Base-by-base conservation (phyloP, 2,113 vertebrate species). In the Syngnathus floridae region DNA sequence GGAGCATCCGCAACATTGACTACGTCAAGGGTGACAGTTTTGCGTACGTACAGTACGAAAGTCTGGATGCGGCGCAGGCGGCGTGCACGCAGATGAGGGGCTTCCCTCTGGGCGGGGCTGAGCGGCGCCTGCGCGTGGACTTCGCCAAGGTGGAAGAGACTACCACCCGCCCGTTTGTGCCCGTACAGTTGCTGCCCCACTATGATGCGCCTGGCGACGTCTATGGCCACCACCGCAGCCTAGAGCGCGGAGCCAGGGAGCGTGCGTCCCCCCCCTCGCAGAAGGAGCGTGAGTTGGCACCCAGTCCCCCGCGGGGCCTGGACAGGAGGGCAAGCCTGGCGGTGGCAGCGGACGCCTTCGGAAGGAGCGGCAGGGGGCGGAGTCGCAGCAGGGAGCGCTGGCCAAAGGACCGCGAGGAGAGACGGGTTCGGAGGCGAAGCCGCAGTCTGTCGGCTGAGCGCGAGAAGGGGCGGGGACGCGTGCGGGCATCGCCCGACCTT, bases 21-120 rank as follows among this genome's bases (percentile, higher is more conserved):
- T 98, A 99, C 0, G 93, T 95, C 38, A 99, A 99, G 75, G 97
- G 96, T 0, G 97, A 98, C 88, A 97, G 90, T 65, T 98, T 97
- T 46, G 97, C 96, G 0, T 99, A 99, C 49, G 95, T 99, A 61
- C 97, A 99, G 82, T 99, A 99, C 0, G 97, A 99, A 22, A 99
- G 96, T 67, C 38, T 99, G 87, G 97, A 98, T 0, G 97, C 97
- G 0, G 92, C 97, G 0, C 95, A 98, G 82, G 96, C 97, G 0
- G 96, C 97, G 72, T 99, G 96, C 2, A 92, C 93, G 0, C 97
- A 99, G 80, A 99, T 99, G 97, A 89, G 96, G 67, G 96, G 97
- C 9, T 99, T 99, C 21, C 93, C 94, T 1, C 31, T 99, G 75
- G 95, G 94, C 0, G 96, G 94, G 0, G 92, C 94, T 0, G 95